These are phyloP conservation scores for Nyleta sp. DNA, from an alignment of 2,888 invertebrate genomes.

Conservation along the genomic window DNA sequence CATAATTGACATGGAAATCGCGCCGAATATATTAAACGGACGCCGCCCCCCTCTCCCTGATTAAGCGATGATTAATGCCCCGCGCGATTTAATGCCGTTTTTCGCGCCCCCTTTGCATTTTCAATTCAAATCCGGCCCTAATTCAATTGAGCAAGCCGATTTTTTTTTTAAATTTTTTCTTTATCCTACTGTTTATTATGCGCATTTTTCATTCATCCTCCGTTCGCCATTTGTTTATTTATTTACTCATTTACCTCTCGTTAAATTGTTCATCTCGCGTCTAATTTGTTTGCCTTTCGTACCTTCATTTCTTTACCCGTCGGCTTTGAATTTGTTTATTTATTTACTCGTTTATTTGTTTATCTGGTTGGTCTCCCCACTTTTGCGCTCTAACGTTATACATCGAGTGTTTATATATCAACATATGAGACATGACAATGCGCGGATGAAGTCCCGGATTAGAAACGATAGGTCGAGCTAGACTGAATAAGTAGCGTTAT, in stretches of 20 bases:
- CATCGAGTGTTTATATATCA: slow-evolving; percentile 51
- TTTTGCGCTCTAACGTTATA: slow-evolving; percentile 34
- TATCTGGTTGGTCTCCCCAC: slow-evolving; percentile 14
- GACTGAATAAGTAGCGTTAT: slow-evolving; percentile 56
- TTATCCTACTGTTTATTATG: no score
- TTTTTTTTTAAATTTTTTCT: no score
- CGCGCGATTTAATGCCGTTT: no score
- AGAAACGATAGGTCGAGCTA: slow-evolving; percentile 57
- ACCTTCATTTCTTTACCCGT: no score
- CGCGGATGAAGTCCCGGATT: slow-evolving; percentile 39
- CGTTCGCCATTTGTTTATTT: no score
- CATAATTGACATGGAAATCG: slow-evolving; percentile 55
- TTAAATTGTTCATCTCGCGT: no score
- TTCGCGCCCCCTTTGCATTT: no score
- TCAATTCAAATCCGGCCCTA: no score
- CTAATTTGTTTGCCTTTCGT: no score
- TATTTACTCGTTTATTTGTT: slow-evolving; percentile 5
- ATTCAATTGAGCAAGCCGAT: no score
- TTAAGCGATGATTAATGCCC: slow-evolving; percentile 10
- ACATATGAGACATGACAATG: slow-evolving; percentile 50
- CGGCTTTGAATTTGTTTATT: slow-evolving; percentile 16
- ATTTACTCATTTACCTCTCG: not conserved
- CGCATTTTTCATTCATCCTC: no score
- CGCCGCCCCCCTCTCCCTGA: not conserved
- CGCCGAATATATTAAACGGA: slow-evolving; percentile 43